Conservation (phyloP, 2,888 invertebrate species). For the Amiota mariae region DNA sequence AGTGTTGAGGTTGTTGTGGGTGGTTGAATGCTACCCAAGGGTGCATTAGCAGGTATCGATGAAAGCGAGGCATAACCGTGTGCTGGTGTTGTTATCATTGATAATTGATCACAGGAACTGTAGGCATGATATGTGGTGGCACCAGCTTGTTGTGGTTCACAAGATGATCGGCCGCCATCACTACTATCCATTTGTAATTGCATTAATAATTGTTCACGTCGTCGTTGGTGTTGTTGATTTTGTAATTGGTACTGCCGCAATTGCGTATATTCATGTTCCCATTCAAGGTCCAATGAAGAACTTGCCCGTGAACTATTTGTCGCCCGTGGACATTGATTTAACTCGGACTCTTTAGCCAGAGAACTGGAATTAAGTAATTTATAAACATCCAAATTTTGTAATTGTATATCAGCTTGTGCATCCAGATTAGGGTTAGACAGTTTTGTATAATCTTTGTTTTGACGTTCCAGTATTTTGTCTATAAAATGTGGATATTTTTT, state of each 20-base stretch:
- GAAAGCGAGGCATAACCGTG: not conserved
- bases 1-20: not conserved
- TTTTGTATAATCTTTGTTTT: conserved; percentile 68
- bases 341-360: conserved; percentile 65
- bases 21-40: not conserved
- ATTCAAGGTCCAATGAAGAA: conserved; percentile 80
- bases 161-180: not conserved
- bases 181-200: too few relatives aligned
- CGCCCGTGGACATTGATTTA: conserved; percentile 51
- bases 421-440: conserved; percentile 51
- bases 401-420: conserved; percentile 74
- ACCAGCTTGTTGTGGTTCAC: conserved; percentile 25
- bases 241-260: conserved; percentile 51
- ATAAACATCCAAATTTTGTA: conserved; percentile 78
- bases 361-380: conserved; percentile 71
- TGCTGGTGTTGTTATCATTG: not conserved
- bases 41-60: not conserved
- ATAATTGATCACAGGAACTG: conserved; percentile 57
- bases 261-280: conserved; percentile 79
- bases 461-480: conserved; percentile 69
- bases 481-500: conserved; percentile 68
- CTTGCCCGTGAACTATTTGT: conserved; percentile 77
- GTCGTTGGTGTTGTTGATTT: conserved; percentile 15
- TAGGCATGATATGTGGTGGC: conserved; percentile 43
- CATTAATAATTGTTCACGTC: conserved; percentile 4